Base-by-base conservation (phyloP, 2,797 vertebrate species). In the Dromococcyx pavoninus region DNA sequence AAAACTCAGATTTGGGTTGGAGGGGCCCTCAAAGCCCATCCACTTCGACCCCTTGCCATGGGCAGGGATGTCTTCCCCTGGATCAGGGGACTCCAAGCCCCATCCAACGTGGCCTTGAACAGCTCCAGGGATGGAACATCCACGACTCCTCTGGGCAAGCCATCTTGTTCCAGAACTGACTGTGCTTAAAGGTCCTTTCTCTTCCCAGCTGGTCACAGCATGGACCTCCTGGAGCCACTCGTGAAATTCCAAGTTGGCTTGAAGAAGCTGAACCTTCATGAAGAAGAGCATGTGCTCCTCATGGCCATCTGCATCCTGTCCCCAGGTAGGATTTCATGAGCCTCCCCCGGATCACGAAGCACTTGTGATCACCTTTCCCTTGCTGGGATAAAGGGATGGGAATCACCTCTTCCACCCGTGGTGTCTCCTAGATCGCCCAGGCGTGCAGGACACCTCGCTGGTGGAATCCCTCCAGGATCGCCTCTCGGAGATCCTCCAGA, bases 271-370 rank as follows among this genome's bases (percentile, higher is more conserved):
- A 98, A 98, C 95, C 98, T 99, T 43, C 98, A 98, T 2, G 98
- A 98, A 84, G 98, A 98, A 87, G 98, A 98, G 44, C 99, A 99
- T 5, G 99, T 99, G 78, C 98, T 99, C 91, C 99, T 99, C 76
- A 99, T 99, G 99, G 99, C 99, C 96, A 99, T 99, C 98, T 99
- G 99, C 96, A 97, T 99, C 92, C 98, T 99, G 80, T 99, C 99
- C 93, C 99, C 99, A 98, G 99, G 98, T 99, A 96, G 35, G 96
- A 53, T 37, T 54, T 25, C 19, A 1, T 3, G 18, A 15, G 0
- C 10, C 22, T 25, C 18, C 18, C 24, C 23, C 23, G 48, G 48
- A 23, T 48, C 44, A 8, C 44, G 8, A 51, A 50, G 50, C 50
- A 15, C 50, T 28, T 13, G 5, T 35, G 2, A 9, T 28, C 56